phyloP scores from a whole-genome alignment of 2,113 vertebrate species.

The Genyomyrus donnyi region DNA sequence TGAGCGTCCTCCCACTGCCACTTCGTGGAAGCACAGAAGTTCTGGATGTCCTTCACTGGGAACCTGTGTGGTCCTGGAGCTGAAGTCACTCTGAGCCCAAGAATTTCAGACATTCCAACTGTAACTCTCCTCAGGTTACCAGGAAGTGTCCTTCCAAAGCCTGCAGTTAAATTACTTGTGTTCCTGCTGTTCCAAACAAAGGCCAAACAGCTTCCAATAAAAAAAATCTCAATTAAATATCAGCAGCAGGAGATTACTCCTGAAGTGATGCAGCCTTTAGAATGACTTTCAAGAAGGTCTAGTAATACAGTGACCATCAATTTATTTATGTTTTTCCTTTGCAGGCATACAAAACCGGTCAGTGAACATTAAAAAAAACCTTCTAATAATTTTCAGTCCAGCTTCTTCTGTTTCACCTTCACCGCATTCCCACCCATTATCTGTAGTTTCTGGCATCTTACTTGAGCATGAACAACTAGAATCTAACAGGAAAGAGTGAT shows the following conservation, averaged over 20 bases:
- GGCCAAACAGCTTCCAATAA: constrained; percentile 9
- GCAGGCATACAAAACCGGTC: not conserved
- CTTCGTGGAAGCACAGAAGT: not conserved
- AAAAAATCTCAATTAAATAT: constrained; percentile 5
- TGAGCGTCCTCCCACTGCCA: not conserved
- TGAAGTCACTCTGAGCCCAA: not conserved
- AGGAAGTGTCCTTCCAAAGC: constrained; percentile 2
- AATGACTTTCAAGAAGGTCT: constrained; percentile 5
- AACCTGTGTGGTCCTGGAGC: not conserved
- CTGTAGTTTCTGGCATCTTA: not conserved
- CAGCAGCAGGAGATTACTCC: constrained; percentile 9
- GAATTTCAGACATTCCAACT: constrained; percentile 1
- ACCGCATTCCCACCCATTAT: not conserved
- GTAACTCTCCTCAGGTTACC: constrained; percentile 1
- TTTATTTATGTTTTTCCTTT: not conserved
- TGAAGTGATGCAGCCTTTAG: constrained; percentile 1
- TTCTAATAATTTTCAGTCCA: not conserved
- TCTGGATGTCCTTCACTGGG: not conserved
- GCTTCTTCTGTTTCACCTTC: not conserved
- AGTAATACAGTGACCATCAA: not conserved
- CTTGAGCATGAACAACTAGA: not conserved
- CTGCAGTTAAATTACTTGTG: constrained; percentile 6
- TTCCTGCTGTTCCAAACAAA: constrained; percentile 3
- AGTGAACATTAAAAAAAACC: not conserved
- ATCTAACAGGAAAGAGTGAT: not conserved